Evolutionary conservation across 2,113 vertebrate species (phyloP), one percentile per base, ranked within the genome.

Genomic region (Chaetura pelagica): DNA sequence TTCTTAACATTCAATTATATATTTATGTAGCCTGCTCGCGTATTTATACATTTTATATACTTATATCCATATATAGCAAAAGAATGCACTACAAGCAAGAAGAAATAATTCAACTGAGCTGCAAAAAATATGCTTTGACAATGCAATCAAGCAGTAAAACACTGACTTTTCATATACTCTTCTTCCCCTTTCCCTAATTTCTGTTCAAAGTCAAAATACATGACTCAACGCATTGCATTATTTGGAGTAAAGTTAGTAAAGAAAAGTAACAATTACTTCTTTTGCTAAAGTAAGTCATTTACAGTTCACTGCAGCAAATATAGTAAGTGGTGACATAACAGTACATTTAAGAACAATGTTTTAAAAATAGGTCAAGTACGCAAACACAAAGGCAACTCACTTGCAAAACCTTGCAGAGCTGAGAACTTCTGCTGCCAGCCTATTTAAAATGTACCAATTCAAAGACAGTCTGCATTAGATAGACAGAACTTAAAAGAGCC

Each of bases 291-390:
- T n/a, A 91, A 91, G 67, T 48, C 34, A 17, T 46, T 62, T 51
- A 21, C 4, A 12, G 73, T 91, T 58, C 59, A 69, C 38, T 48
- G 55, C 20, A 88, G 77, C 54, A 84, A 92, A 86, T 83, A 85
- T 6, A 90, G 80, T 38, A 73, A 77, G 68, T 4, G 4, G 26
- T 82, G 76, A 84, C 80, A 52, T 29, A 89, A 83, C 9, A 54
- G 10, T 44, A 49, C 2, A 2, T 63, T 92, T 80, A 86, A 67
- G 48, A 93, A 77, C 42, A 59, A 90, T 61, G 67, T 88, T 85
- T 93, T 88, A 90, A 96, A 96, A 93, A 91, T n/a, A 95, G 79
- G 29, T 46, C 29, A 63, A 77, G 32, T 42, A 74, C 46, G 26
- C 68, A 91, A 93, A 87, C 74, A 82, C 32, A 91, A 72, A 89